Percentiles rank a stretch among this genome's conserved stretches.
phyloP scores from a whole-genome alignment of 2,888 invertebrate species.

The Piscicola geometra region DNA sequence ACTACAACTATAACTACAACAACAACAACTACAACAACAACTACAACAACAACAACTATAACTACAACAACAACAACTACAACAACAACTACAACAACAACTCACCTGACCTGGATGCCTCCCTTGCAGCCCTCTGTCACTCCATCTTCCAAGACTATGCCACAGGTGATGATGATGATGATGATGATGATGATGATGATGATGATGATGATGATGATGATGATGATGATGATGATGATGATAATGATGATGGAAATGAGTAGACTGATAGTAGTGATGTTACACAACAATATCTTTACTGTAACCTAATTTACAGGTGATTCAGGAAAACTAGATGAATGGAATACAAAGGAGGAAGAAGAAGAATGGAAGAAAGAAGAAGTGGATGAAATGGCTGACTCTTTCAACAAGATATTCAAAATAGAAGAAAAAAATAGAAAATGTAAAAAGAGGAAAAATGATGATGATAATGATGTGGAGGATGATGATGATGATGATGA shows the following conservation, averaged over 20 bases:
- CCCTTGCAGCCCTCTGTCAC: no score
- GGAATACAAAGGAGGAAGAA: neutral
- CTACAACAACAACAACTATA: neutral
- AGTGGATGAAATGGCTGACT: neutral
- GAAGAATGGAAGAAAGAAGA: no score
- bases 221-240: neutral
- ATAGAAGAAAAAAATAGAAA: neutral
- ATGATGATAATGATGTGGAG: neutral
- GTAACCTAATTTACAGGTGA: neutral
- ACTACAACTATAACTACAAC: slow-evolving; percentile 1
- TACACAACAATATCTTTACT: no score
- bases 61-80: neutral
- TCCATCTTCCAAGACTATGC: no score
- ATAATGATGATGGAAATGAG: slow-evolving; percentile 8
- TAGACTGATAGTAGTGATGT: neutral
- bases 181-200: slow-evolving; percentile 24
- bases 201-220: slow-evolving; percentile 1
- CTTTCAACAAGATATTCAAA: neutral
- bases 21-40: neutral
- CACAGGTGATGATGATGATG: neutral
- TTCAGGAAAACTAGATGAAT: neutral
- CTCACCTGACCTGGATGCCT: no score
- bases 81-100: neutral
- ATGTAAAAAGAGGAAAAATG: neutral
- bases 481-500: neutral